Conservation (phyloP, 2,113 vertebrate genomes). For the Silurus glanis region DNA sequence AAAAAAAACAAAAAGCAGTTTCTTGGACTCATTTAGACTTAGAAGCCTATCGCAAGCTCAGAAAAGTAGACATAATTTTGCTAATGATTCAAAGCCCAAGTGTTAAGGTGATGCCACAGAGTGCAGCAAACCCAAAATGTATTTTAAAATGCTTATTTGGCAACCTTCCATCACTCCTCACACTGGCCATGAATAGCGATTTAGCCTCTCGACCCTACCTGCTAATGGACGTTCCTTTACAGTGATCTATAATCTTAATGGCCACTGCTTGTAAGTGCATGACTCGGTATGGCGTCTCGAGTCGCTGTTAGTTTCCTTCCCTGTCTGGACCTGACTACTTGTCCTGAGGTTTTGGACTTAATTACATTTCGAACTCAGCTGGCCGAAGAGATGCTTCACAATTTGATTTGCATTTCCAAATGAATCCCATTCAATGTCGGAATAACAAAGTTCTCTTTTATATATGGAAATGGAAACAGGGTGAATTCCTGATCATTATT, state of each 20-base stretch:
- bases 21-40: not conserved
- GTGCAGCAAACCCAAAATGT: not conserved
- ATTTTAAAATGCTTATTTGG: conserved; percentile 33
- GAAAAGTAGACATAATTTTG: not conserved
- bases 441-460: conserved; percentile 1
- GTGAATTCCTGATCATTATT: not conserved
- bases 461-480: conserved; percentile 14
- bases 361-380: conserved; percentile 15
- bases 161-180: conserved; percentile 19
- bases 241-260: conserved; percentile 33
- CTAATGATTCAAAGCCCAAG: not conserved
- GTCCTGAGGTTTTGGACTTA: conserved; percentile 21
- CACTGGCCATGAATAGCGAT: conserved; percentile 5
- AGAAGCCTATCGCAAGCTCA: not conserved
- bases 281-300: conserved; percentile 6
- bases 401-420: conserved; percentile 36
- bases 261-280: conserved; percentile 27
- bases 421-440: conserved; percentile 1
- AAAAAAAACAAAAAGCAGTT: not conserved
- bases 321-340: conserved; percentile 13
- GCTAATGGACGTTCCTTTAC: conserved; percentile 32
- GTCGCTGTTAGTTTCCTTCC: conserved; percentile 1
- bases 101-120: conserved; percentile 32
- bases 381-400: conserved; percentile 20
- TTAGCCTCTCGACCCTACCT: conserved; percentile 23